Evolutionary conservation across 2,797 vertebrate genomes (phyloP).

Genomic region (Tadarida brasiliensis): DNA sequence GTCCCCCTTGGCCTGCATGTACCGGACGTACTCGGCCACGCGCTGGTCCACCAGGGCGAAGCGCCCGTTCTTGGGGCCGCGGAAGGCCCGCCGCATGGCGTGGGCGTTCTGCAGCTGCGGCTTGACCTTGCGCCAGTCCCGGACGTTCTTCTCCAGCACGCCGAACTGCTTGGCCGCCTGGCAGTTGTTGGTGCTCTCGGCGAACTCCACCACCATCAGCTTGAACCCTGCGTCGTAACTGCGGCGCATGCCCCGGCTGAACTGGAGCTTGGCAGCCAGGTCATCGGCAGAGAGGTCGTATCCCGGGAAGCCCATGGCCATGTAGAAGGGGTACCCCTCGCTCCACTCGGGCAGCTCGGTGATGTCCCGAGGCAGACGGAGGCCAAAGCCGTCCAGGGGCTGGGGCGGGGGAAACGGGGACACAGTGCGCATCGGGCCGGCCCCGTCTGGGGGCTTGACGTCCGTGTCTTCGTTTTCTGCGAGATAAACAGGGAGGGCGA

Average conservation of each 20-base stretch:
- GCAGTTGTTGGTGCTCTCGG: constrained; percentile 83
- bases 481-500: not conserved
- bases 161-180: constrained; percentile 83
- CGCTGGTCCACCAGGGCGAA: constrained; percentile 83
- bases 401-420: constrained; percentile 7
- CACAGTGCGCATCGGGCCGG: accelerated
- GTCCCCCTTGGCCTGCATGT: constrained; percentile 83
- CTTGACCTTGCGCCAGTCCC: constrained; percentile 83
- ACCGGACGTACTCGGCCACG: constrained; percentile 78
- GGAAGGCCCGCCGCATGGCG: constrained; percentile 82
- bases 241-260: constrained; percentile 81
- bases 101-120: constrained; percentile 82
- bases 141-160: constrained; percentile 81
- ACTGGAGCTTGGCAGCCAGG: constrained; percentile 67
- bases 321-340: constrained; percentile 81
- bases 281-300: constrained; percentile 76
- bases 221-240: constrained; percentile 82
- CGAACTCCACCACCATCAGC: constrained; percentile 81
- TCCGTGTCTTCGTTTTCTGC: constrained; percentile 75
- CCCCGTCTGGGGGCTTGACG: constrained; percentile 68
- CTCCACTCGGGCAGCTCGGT: constrained; percentile 78
- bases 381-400: constrained; percentile 62
- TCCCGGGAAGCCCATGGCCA: constrained; percentile 80
- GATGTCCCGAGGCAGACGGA: constrained; percentile 74
- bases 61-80: constrained; percentile 83